Base-by-base conservation (phyloP, 2,113 vertebrate genomes). In the Heloderma charlesbogerti region DNA sequence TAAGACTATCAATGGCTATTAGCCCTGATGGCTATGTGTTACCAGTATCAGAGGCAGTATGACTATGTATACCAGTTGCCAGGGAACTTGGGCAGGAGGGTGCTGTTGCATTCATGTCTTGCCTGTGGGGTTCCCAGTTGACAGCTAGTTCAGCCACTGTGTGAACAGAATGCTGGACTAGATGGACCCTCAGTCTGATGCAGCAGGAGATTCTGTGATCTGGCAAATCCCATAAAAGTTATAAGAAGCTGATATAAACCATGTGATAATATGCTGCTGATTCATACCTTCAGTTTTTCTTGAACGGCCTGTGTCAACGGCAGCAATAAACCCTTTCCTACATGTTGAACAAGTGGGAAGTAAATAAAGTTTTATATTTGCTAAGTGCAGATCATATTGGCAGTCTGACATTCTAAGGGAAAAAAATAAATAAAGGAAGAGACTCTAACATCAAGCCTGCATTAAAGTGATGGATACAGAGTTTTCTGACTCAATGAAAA, bases 401-500 rank as follows among this genome's bases (percentile, higher is more conserved):
- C 43, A 84, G 89, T 88, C 90, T 90, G n/a, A 6, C 85, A 75
- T 75, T 88, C 83, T 82, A 51, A 29, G 88, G 45, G 84, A 86
- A 91, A 48, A 37, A n/a, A n/a, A n/a, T n/a, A n/a, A n/a, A n/a
- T n/a, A n/a, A n/a, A n/a, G n/a, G n/a, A 1, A 63, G 72, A 74
- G 31, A 29, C 20, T 22, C 7, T 25, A 45, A 25, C 27, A 29
- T 27, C 66, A 83, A 94, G 29, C 48, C 92, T 77, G 74, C 74
- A 78, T 43, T 92, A 78, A 37, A 48, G 51, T 80, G 40, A 88
- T 12, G 48, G 40, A 88, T n/a, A 54, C 84, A 94, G 84, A 45
- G 43, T 94, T 91, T 92, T 94, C 75, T 93, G 90, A 63, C 89
- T 92, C 94, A 91, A 63, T 63, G 29, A 86, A 95, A 93, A 79